These are phyloP conservation scores for Stegostoma tigrinum DNA, from an alignment of 2,113 vertebrate species.

Conservation along the genomic window DNA sequence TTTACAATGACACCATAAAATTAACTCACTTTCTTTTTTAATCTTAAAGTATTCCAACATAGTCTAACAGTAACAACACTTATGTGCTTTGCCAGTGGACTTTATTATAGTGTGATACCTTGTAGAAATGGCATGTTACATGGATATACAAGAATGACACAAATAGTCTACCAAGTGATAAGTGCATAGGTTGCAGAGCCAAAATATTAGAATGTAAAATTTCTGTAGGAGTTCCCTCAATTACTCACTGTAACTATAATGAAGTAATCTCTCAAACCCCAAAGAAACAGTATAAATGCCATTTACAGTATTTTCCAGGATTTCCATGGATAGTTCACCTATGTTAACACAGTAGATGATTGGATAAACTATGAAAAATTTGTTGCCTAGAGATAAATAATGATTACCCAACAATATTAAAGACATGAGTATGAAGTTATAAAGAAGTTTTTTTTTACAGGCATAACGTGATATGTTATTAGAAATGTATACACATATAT, in stretches of 20 bases:
- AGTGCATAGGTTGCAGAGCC: neutral
- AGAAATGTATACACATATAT: neutral
- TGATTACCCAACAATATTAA: neutral
- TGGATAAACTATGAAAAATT: neutral
- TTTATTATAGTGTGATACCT: neutral
- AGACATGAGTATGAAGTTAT: neutral
- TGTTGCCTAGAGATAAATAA: neutral
- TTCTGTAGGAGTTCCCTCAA: neutral
- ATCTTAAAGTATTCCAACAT: neutral
- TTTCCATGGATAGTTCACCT: neutral
- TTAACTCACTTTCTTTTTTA: neutral
- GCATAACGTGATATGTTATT: neutral
- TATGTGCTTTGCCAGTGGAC: constrained; percentile 4
- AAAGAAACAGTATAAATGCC: neutral
- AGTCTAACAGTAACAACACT: neutral
- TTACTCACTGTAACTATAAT: neutral
- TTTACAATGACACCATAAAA: neutral
- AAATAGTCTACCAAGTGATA: no score
- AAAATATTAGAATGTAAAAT: neutral
- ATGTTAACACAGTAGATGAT: neutral
- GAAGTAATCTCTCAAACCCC: neutral
- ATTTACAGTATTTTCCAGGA: neutral
- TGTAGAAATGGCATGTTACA: constrained; percentile 6
- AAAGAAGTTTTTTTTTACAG: neutral
- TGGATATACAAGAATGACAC: neutral